Evolutionary conservation across 2,888 invertebrate species (phyloP).

Genomic region (Spisula solida): DNA sequence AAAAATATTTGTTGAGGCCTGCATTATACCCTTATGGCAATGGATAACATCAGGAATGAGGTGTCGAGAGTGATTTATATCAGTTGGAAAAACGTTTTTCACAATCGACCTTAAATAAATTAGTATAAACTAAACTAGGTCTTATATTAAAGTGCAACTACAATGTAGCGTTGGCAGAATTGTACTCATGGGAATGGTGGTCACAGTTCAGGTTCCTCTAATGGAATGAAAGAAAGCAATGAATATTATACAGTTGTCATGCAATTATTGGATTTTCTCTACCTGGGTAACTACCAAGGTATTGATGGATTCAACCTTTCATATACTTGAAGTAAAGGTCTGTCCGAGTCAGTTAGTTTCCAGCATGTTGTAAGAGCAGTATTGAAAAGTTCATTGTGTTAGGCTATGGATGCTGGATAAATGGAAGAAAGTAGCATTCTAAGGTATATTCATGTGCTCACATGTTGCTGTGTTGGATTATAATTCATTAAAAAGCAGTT

Average conservation of each 20-base stretch:
- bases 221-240: no score
- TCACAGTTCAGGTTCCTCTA: no score
- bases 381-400: neutral
- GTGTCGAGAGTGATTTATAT: no score
- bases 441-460: neutral
- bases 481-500: no score
- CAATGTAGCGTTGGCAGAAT: neutral
- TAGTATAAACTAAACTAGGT: no score
- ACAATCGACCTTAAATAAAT: no score
- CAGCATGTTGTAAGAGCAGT: neutral
- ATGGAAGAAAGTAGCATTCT: constrained; percentile 1
- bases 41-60: no score
- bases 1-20: no score
- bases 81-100: no score
- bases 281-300: neutral
- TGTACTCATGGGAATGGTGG: neutral
- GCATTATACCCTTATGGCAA: no score
- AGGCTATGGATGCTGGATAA: neutral
- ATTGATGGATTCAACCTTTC: neutral
- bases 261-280: neutral
- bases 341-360: neutral
- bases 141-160: no score
- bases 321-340: neutral
- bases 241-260: neutral
- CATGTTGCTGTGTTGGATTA: neutral